Percentiles rank a stretch among this genome's conserved stretches.
Conservation (phyloP, 2,888 invertebrate species). For the Microplitis deprimator region DNA sequence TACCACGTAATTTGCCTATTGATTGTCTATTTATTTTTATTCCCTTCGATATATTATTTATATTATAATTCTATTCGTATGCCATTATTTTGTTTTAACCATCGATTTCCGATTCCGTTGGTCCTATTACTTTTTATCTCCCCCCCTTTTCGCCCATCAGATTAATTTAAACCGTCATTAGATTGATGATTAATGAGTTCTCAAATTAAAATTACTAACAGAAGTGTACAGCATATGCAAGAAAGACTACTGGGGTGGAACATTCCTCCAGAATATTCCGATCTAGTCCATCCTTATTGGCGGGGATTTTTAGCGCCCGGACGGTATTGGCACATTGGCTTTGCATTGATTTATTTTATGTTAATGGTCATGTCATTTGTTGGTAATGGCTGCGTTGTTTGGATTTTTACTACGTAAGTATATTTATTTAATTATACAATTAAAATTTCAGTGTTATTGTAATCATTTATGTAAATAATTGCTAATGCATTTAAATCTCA, state of each 20-base stretch:
- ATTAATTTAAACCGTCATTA: too few species aligned
- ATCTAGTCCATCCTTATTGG: conserved; percentile 81
- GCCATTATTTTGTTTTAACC: background rate
- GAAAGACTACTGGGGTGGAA: conserved; percentile 78
- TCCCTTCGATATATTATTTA: background rate
- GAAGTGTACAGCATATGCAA: conserved; percentile 63
- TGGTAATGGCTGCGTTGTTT: conserved; percentile 82
- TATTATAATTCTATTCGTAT: conserved; percentile 1
- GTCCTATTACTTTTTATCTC: too few species aligned
- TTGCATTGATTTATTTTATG: conserved; percentile 78
- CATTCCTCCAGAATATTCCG: conserved; percentile 76
- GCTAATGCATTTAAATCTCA: background rate
- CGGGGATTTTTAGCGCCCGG: conserved; percentile 78
- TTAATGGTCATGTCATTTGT: conserved; percentile 76
- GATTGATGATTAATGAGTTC: too few species aligned
- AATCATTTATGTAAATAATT: background rate
- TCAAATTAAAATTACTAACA: conserved; percentile 37
- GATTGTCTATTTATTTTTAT: background rate
- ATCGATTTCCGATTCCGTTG: too few species aligned
- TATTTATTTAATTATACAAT: conserved; percentile 12
- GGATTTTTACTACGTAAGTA: conserved; percentile 82
- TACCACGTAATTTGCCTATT: background rate
- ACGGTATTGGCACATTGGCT: conserved; percentile 78
- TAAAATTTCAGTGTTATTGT: conserved; percentile 9
- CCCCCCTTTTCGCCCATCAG: too few species aligned